Evolutionary conservation across 2,888 invertebrate species (phyloP).

Genomic region (Dolichopus griseipennis): DNA sequence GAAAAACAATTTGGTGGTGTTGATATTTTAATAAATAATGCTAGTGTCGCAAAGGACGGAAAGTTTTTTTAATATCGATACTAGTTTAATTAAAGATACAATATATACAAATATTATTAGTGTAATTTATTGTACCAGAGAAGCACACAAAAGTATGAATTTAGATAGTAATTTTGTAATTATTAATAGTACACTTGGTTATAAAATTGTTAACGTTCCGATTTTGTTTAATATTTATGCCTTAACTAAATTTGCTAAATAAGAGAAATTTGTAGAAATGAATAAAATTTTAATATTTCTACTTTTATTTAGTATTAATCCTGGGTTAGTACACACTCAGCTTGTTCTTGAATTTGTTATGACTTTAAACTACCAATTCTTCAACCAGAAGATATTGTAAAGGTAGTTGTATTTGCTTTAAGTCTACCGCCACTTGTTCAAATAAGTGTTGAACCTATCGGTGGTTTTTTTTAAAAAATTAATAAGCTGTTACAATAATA

Average conservation of each 20-base stretch:
- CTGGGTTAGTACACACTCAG: slow-evolving; percentile 23
- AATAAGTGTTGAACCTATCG: slow-evolving; percentile 8
- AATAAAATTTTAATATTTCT: slow-evolving; percentile 22
- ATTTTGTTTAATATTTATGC: slow-evolving; percentile 35
- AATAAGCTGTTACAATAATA: no score
- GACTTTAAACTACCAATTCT: slow-evolving; percentile 10
- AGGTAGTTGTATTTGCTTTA: slow-evolving; percentile 18
- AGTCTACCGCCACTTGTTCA: slow-evolving; percentile 18
- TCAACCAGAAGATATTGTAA: slow-evolving; percentile 20
- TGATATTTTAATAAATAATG: slow-evolving; percentile 53
- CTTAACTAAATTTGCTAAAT: slow-evolving; percentile 35
- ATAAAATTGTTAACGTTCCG: slow-evolving; percentile 26
- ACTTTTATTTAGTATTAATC: neutral
- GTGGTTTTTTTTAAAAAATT: neutral
- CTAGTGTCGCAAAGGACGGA: slow-evolving; percentile 40
- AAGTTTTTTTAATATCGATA: slow-evolving; percentile 29
- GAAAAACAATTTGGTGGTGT: slow-evolving; percentile 47
- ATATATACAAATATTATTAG: slow-evolving; percentile 47
- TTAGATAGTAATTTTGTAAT: slow-evolving; percentile 46
- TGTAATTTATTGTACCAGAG: slow-evolving; percentile 43
- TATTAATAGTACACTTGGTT: slow-evolving; percentile 40
- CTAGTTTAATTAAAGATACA: slow-evolving; percentile 28
- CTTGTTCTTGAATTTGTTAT: slow-evolving; percentile 25
- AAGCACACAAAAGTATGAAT: slow-evolving; percentile 47
- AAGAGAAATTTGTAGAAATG: slow-evolving; percentile 31